Evolutionary conservation across 2,113 vertebrate species (phyloP).

Genomic region (Vidua macroura): DNA sequence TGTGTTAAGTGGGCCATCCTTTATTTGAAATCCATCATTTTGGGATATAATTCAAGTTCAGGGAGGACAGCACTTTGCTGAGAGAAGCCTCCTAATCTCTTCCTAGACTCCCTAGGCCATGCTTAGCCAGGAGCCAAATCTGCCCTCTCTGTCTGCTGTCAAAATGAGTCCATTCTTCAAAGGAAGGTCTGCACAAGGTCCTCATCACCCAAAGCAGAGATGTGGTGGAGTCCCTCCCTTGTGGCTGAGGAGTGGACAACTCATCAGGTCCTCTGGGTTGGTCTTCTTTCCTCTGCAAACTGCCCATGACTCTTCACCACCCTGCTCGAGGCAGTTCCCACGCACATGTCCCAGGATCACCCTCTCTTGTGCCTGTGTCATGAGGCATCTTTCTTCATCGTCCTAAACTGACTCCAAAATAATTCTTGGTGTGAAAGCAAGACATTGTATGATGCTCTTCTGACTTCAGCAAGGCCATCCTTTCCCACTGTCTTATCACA

Average conservation of each 20-base stretch:
- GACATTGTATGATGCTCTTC: background rate
- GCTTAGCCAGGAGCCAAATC: background rate
- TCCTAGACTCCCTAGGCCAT: background rate
- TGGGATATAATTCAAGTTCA: background rate
- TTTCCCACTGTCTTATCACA: background rate
- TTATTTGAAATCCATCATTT: background rate
- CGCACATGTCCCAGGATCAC: rapidly evolving
- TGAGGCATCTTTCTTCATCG: background rate
- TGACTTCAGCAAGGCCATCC: background rate
- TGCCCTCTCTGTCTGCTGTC: rapidly evolving
- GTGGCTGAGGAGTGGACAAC: background rate
- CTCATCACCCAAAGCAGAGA: background rate
- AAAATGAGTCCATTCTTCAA: background rate
- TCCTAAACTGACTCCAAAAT: background rate
- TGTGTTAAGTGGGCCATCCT: background rate
- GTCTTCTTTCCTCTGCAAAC: background rate
- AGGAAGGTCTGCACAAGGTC: background rate
- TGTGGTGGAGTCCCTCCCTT: background rate
- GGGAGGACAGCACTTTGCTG: background rate
- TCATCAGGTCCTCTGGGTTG: no score
- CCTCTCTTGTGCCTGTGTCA: background rate
- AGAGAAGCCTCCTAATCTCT: background rate
- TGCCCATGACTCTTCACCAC: background rate
- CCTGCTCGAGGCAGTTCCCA: background rate
- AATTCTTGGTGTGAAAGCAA: background rate